Conservation (phyloP, 2,888 invertebrate genomes). For the Congeria kusceri region DNA sequence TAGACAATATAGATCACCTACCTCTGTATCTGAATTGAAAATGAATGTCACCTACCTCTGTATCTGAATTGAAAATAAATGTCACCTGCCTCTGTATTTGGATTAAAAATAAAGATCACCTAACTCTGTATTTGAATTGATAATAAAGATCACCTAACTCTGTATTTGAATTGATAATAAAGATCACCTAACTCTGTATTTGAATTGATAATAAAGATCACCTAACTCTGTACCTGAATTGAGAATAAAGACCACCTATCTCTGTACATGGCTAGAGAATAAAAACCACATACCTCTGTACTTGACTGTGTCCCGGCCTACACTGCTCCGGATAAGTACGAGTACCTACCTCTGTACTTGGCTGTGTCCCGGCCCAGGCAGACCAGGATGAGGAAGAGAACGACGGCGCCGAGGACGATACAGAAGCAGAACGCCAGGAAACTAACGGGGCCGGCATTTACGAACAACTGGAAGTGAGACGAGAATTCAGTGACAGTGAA, state of each 20-base stretch:
- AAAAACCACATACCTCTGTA: background rate
- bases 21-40: too few relatives aligned
- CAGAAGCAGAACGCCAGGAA: constrained; percentile 85
- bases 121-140: too few relatives aligned
- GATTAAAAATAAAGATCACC: too few relatives aligned
- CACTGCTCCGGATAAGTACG: background rate
- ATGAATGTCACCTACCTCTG: background rate
- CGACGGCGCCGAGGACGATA: constrained; percentile 81
- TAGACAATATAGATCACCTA: too few relatives aligned
- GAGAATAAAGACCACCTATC: too few relatives aligned
- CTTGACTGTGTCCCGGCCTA: background rate
- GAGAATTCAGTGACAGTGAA: too few relatives aligned
- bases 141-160: too few relatives aligned
- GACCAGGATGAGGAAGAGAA: constrained; percentile 82
- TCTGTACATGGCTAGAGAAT: too few relatives aligned
- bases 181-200: too few relatives aligned
- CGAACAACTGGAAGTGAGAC: constrained; percentile 83
- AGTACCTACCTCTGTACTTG: constrained; percentile 83
- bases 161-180: background rate
- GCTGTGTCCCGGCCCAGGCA: constrained; percentile 82
- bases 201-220: too few relatives aligned
- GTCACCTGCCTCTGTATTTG: background rate
- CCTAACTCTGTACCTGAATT: too few relatives aligned
- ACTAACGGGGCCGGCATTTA: constrained; percentile 83
- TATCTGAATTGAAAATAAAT: too few relatives aligned